Base-by-base conservation (phyloP, 2,888 invertebrate genomes). In the Archips crataeganus region DNA sequence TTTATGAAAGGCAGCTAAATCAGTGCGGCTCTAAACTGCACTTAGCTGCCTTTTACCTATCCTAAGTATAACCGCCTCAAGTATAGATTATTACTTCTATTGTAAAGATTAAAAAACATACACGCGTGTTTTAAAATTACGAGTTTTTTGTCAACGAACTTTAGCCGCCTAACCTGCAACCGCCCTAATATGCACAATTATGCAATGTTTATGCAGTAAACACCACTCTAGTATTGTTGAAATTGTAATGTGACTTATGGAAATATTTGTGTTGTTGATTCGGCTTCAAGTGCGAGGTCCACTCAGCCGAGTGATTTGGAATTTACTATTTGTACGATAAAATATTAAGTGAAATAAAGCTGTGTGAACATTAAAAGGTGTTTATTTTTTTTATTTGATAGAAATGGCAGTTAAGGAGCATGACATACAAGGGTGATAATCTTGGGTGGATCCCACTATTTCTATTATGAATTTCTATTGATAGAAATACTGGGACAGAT, bases 191-290 rank as follows among this genome's bases (percentile, higher is more conserved):
- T 67, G 45, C 71, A 39, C 54, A 71, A 23, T 67, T 72, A 67
- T 47, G 62, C 54, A 62, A 67, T 72, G 57, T 73, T 59, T 62
- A 49, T 68, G 23, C 57, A 11, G 63, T 63, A 68, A 73, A 72
- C 57, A 64, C 63, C 47, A 49, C 63, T 64, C 32, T 32, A 72
- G 47, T 72, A 54, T 47, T 62, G n/a, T 42, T 60, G 4, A 68
- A 72, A 66, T 67, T 62, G 67, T 54, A 47, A 57, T 63, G 34
- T 57, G 59, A 32, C 51, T 49, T 65, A 47, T 9, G 47, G 15
- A 47, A 49, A 65, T 66, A 23, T 49, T 42, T 42, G 45, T 36
- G n/a, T 42, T 64, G 13, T 64, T 71, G 42, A 72, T 63, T 59
- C 11, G 49, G 59, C 63, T 63, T 63, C 39, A 63, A 39, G 63